Evolutionary conservation across 2,797 vertebrate species (phyloP), one percentile per base, ranked within the genome.

Genomic region (Cyclopterus lumpus): DNA sequence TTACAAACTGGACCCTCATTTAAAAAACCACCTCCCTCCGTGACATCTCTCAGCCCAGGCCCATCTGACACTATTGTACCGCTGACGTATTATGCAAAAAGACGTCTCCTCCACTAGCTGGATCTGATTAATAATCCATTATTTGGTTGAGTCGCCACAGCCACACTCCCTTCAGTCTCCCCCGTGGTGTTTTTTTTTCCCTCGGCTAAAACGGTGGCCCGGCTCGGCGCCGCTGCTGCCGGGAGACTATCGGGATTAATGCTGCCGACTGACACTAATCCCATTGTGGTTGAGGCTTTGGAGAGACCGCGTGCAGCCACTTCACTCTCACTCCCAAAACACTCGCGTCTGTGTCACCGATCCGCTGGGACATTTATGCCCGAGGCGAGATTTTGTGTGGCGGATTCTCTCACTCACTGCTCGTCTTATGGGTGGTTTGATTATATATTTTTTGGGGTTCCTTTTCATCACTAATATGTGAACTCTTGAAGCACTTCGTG

Each of bases 231-330:
- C 30, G 53, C 36, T 30, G 53, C 83, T 86, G 89, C 87, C 63
- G 80, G 86, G 87, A 90, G 91, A 88, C 91, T 90, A 80, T 79
- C 88, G 89, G 93, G 94, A 94, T 94, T 95, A 95, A 91, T 83
- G 86, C 87, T 87, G 90, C 80, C 91, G 91, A 88, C 87, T 93
- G 93, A 93, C 93, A 85, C 91, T 95, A 94, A 95, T 95, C 94
- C 93, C 91, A 94, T 91, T 94, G 92, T 92, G 91, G 89, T 85
- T 75, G 82, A 91, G 81, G 93, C 90, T 95, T 94, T 94, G 88
- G 89, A 91, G 83, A 91, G 91, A 90, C 89, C 74, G 75, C 75
- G 79, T 76, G 79, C 87, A 88, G 82, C 88, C 86, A 86, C 91
- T 88, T 92, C 84, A 92, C 91, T 90, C 89, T 94, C 87, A 75